phyloP scores from a whole-genome alignment of 2,113 vertebrate genomes.

The Seriola rivoliana region DNA sequence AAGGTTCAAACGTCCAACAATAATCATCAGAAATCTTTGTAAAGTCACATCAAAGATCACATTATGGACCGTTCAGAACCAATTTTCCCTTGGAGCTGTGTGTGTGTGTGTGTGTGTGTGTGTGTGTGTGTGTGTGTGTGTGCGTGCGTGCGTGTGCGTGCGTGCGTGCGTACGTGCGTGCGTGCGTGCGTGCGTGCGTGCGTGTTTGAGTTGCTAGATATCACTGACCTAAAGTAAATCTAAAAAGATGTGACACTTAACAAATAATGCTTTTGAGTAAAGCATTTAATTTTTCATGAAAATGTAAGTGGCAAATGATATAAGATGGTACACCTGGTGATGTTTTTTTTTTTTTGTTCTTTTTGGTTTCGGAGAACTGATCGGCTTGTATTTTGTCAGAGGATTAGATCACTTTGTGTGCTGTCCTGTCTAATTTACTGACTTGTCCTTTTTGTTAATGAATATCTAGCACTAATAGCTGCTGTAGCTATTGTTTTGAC shows the following conservation, averaged over 20 bases:
- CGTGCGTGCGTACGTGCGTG: not conserved
- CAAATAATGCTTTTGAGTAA: constrained; percentile 18
- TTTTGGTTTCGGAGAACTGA: constrained; percentile 2
- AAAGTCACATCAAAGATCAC: constrained; percentile 46
- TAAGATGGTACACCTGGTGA: not conserved
- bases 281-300: constrained; percentile 27
- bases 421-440: constrained; percentile 35
- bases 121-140: not conserved
- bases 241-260: constrained; percentile 27
- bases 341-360: constrained; percentile 1
- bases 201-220: not conserved
- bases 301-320: not conserved
- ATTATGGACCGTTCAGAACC: constrained; percentile 11
- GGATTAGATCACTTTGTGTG: constrained; percentile 36
- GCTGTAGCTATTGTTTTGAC: constrained; percentile 37
- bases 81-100: constrained; percentile 8
- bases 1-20: constrained; percentile 28
- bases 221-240: constrained; percentile 7
- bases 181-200: too few relatives aligned
- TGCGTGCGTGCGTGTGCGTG: not conserved
- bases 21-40: constrained; percentile 28
- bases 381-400: constrained; percentile 13
- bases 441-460: constrained; percentile 33
- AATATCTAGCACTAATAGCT: constrained; percentile 31
- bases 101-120: not conserved